Evolutionary conservation across 2,888 invertebrate species (phyloP).

Genomic region (Amphipyra tragopoginis): DNA sequence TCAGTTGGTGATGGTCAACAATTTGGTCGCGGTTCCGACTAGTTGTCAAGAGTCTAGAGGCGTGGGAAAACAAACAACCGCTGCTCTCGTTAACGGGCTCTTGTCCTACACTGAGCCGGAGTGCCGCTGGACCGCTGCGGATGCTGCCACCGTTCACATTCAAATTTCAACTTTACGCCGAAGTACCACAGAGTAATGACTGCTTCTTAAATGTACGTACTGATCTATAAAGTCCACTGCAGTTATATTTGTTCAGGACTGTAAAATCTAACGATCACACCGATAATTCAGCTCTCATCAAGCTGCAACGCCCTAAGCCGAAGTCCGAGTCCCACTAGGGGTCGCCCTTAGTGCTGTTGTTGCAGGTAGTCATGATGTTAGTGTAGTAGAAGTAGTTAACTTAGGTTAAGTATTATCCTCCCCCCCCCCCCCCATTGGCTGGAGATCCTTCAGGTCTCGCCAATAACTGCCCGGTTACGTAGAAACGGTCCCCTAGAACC

Average conservation of each 20-base stretch:
- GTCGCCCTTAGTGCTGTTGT: no score
- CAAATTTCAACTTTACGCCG: constrained; percentile 48
- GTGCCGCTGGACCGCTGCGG: constrained; percentile 61
- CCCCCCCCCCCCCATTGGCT: no score
- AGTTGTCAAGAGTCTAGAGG: constrained; percentile 73
- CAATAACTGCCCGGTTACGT: no score
- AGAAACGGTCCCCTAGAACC: no score
- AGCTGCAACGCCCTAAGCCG: no score
- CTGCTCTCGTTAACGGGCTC: constrained; percentile 78
- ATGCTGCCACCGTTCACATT: constrained; percentile 62
- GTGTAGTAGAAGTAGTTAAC: no score
- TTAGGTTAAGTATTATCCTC: no score
- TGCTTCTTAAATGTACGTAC: neutral
- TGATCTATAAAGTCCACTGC: constrained; percentile 41
- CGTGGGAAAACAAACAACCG: constrained; percentile 85
- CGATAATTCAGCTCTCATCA: no score
- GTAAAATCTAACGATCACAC: constrained; percentile 66
- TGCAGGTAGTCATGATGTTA: no score
- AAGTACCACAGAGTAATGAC: constrained; percentile 18
- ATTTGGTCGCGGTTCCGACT: constrained; percentile 69
- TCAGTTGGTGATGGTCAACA: constrained; percentile 63
- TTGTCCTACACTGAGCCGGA: constrained; percentile 68
- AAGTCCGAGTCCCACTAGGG: no score
- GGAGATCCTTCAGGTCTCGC: no score
- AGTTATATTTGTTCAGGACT: constrained; percentile 66